A percentile compares a stretch with the other conserved stretches of the same genome.
Conservation (phyloP, 1,140 invertebrate species). For the Nasonia giraulti region DNA sequence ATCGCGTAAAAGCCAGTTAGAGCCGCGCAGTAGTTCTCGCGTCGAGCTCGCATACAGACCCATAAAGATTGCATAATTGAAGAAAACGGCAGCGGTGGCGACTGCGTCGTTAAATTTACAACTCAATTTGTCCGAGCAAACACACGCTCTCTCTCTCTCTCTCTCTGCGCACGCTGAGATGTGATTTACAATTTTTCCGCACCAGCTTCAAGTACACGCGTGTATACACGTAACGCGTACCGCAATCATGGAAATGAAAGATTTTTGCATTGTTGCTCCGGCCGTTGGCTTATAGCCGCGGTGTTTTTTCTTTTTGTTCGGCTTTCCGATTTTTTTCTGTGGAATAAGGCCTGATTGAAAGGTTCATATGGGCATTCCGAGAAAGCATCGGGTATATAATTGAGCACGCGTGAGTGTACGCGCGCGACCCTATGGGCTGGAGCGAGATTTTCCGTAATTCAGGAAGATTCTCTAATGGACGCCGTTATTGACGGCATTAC, state of each 20-base stretch:
- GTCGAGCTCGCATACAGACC: neutral
- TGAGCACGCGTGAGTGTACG: too few relatives aligned
- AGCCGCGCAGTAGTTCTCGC: too few relatives aligned
- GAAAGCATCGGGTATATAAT: neutral
- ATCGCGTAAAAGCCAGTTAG: neutral
- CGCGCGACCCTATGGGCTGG: neutral
- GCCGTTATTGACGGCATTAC: neutral
- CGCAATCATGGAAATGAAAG: constrained; percentile 42
- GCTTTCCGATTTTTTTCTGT: neutral
- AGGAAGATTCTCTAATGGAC: neutral
- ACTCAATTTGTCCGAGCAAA: constrained; percentile 51
- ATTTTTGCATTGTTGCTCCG: constrained; percentile 24
- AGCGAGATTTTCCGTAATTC: neutral
- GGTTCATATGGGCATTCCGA: neutral
- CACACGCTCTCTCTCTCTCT: neutral
- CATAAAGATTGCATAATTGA: constrained; percentile 50
- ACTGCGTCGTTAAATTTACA: constrained; percentile 49
- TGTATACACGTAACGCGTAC: too few relatives aligned
- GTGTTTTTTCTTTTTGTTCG: neutral
- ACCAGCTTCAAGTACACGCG: neutral
- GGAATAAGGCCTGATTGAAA: too few relatives aligned
- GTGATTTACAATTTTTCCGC: constrained; percentile 41
- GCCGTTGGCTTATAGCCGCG: too few relatives aligned
- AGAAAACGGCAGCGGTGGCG: constrained; percentile 32
- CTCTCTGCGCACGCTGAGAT: neutral